Evolutionary conservation across 2,797 vertebrate genomes (phyloP), one percentile per base, ranked within the genome.

Genomic region (Benthosema pterotum): DNA sequence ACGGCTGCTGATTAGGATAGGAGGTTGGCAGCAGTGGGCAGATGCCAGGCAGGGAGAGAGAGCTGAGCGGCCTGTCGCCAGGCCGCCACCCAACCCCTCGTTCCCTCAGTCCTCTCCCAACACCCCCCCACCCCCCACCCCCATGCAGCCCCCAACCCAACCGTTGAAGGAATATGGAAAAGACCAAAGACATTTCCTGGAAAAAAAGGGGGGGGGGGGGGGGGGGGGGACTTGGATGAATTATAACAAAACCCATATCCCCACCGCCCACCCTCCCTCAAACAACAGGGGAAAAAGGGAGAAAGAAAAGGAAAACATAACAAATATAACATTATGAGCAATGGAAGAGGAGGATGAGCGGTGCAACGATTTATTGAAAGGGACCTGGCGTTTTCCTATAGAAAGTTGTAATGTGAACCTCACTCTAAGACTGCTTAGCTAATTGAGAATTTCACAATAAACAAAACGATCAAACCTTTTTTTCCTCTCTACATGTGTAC

Each of bases 1-100:
- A 91, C 82, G 86, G 79, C 84, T 92, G 88, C 93, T 93, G 93
- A 94, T 94, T 93, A 93, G 90, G 87, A 76, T 83, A 86, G 82
- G 11, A n/a, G 85, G 85, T 89, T 93, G 90, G 92, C 90, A 91
- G 80, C 87, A 83, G 84, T 82, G 85, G 86, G 87, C 82, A 86
- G 82, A 90, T 92, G 90, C 91, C 89, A 91, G 85, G 88, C 85
- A 67, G 76, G 70, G 72, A 85, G 80, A 85, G 80, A 84, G 74
- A 83, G 77, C 86, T 84, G 84, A 86, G n/a, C 85, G 84, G 88
- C 81, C 87, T 84, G 89, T 87, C 87, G 80, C 32, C 32, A 38
- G 32, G 32, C 32, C 32, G 32, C 87, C 83, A 88, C 83, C 80
- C 77, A 82, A 78, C 77, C 78, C 80, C n/a, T 77, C 70, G 57